Evolutionary conservation across 2,797 vertebrate genomes (phyloP), one percentile per base, ranked within the genome.

Genomic region (Falco rusticolus): DNA sequence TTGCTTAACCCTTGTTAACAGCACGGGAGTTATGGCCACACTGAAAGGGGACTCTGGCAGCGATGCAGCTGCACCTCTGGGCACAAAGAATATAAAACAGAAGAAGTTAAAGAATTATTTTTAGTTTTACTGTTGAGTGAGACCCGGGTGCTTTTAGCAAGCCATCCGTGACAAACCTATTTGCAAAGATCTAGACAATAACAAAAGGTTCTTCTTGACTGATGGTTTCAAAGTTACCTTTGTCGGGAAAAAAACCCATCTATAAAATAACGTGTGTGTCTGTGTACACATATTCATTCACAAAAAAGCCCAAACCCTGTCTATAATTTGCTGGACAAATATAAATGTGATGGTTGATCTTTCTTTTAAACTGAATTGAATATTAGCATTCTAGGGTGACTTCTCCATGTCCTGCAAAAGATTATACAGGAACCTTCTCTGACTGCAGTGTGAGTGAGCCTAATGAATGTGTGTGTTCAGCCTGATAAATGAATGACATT

Each of bases 371-470:
- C 21, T 53, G 87, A 93, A 91, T 78, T 68, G 72, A 84, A 64
- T 84, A 86, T 94, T 95, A 88, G 51, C 65, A 72, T 96, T 93
- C 90, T 26, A 47, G 28, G 37, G 61, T 86, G 85, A 78, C 48
- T 93, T 84, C 90, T 81, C 93, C 60, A 60, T 77, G 66, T 74
- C 69, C 83, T 93, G 66, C 43, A 60, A 69, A 76, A 82, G 59
- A 85, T 82, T 48, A 70, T 13, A 63, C 10, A 70, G 63, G 37
- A 84, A 63, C 76, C 72, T 88, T 90, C 43, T 76, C 63, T 29
- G 50, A 29, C 39, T 65, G 83, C 3, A 11, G 12, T 74, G 48
- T 33, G 66, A 79, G 20, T 11, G 59, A 84, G 33, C 17, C 37
- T 93, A 72, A 90, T 54, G 76, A 77, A 68, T 86, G 28, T 60